Base-by-base conservation (phyloP, 1,140 invertebrate species). In the Lineus longissimus region DNA sequence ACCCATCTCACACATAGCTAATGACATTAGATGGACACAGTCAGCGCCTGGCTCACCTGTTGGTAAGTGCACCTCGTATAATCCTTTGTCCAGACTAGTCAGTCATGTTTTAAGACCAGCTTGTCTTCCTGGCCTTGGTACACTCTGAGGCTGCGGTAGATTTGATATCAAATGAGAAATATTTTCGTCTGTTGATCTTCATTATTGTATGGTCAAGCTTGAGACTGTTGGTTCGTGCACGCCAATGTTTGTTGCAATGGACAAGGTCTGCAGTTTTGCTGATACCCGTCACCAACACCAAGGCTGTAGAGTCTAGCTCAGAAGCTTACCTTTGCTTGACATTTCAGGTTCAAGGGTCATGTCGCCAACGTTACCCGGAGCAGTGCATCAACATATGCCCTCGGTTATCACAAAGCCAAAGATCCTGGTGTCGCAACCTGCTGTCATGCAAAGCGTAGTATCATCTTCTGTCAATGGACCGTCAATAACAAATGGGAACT, bases 11-110 rank as follows among this genome's bases (percentile, higher is more conserved):
- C 31, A 31, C 2, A 22, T 63, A 29, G 36, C 55, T 66, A 68
- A 45, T 51, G 70, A 78, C 36, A 60, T 76, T 55, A 66, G 78
- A 62, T 85, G 85, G 54, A 88, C 85, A 81, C 88, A 89, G 76
- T 88, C 88, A 41, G 86, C 89, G 58, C 88, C 90, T 64, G 88
- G 88, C 54, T 88, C 87, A 76, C 88, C 88, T 31, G 67, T 75
- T 68, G 76, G 76, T 77, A 60, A 47, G 64, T 61, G n/a, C n/a
- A n/a, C n/a, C n/a, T n/a, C n/a, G n/a, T 17, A 19, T 1, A 31
- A 2, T 64, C 27, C 40, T 19, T 0, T 23, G 15, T 64, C n/a
- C 17, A 17, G n/a, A n/a, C n/a, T n/a, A n/a, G n/a, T n/a, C n/a
- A n/a, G n/a, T n/a, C n/a, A n/a, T n/a, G n/a, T n/a, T n/a, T n/a